Evolutionary conservation across 2,888 invertebrate species (phyloP).

Genomic region (Scaptomyza parva): DNA sequence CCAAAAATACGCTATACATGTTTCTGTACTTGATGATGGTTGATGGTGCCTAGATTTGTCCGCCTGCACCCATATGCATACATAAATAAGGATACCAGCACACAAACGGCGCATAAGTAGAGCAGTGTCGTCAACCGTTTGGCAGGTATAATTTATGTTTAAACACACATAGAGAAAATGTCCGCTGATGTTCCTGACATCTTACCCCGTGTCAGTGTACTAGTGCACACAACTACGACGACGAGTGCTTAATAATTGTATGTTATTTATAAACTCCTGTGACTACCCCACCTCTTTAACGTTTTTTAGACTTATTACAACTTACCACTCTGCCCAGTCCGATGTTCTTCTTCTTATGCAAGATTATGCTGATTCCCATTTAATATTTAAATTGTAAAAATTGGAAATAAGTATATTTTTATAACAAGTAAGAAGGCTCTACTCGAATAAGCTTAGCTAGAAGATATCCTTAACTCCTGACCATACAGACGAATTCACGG

Average conservation of each 20-base stretch:
- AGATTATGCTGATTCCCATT: neutral
- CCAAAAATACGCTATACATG: conserved; percentile 7
- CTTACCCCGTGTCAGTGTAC: neutral
- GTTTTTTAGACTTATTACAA: conserved; percentile 23
- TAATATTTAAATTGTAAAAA: too few relatives aligned
- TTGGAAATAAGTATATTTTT: too few relatives aligned
- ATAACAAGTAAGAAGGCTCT: too few relatives aligned
- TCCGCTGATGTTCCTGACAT: neutral
- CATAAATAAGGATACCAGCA: conserved; percentile 3
- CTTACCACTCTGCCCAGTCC: conserved; percentile 8
- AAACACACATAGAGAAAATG: conserved; percentile 17
- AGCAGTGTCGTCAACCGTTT: conserved; percentile 56
- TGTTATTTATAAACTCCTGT: conserved; percentile 69
- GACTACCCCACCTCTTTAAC: conserved; percentile 53
- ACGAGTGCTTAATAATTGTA: conserved; percentile 55
- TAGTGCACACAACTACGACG: neutral
- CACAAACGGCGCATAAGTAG: conserved; percentile 40
- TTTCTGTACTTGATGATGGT: conserved; percentile 3
- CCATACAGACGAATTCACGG: too few relatives aligned
- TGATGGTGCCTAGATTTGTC: conserved; percentile 22
- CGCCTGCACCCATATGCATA: too few relatives aligned
- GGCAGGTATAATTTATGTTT: conserved; percentile 58
- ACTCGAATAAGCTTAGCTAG: too few relatives aligned
- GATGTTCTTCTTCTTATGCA: conserved; percentile 15
- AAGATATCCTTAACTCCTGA: too few relatives aligned